phyloP scores from a whole-genome alignment of 2,113 vertebrate species.

The Toxostoma redivivum region DNA sequence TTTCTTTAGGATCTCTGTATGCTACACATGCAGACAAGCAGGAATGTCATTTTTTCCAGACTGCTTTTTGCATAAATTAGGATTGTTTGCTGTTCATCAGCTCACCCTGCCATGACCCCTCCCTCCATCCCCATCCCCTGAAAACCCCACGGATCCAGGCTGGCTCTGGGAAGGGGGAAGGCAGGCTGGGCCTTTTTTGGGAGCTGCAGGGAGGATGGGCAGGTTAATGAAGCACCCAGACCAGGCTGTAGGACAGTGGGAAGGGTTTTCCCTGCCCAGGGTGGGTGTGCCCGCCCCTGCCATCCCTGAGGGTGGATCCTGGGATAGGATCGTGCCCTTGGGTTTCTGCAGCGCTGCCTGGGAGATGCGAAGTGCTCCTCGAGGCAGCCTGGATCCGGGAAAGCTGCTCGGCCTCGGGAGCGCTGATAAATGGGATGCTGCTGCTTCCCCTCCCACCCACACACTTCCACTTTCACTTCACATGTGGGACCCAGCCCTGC shows the following conservation, averaged over 20 bases:
- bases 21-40: constrained; percentile 55
- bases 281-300: background rate
- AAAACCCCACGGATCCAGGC: background rate
- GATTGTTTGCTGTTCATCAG: constrained; percentile 54
- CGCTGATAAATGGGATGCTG: constrained; percentile 35
- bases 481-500: constrained; percentile 68
- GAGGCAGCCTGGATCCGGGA: background rate
- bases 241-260: fast-evolving
- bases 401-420: background rate
- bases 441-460: constrained; percentile 77
- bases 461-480: constrained; percentile 77
- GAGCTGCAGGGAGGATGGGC: background rate
- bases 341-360: fast-evolving
- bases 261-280: background rate
- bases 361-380: background rate
- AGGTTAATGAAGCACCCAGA: background rate
- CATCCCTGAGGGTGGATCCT: background rate
- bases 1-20: constrained; percentile 57
- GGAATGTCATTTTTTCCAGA: constrained; percentile 60
- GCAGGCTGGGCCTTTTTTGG: background rate
- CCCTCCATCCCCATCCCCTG: background rate
- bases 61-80: constrained; percentile 60
- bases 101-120: background rate
- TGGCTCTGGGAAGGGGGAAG: background rate
- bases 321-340: background rate